These are phyloP conservation scores for Heterotis niloticus DNA, from an alignment of 2,113 vertebrate species.

Conservation along the genomic window DNA sequence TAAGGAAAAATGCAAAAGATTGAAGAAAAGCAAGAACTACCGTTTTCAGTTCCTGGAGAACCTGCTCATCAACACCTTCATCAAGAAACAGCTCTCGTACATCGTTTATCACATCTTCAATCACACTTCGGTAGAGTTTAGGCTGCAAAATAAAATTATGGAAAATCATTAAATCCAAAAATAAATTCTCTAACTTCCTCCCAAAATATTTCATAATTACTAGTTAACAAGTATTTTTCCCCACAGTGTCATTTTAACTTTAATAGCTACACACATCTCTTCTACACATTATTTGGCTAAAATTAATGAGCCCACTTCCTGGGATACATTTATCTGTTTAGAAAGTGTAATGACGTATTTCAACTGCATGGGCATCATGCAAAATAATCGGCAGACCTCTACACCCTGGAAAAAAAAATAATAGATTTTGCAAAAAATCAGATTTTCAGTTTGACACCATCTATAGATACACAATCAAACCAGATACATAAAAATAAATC, in stretches of 20 bases:
- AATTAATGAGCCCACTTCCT: too few relatives aligned
- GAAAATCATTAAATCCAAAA: background rate
- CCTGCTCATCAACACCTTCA: conserved; percentile 96
- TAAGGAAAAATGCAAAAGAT: background rate
- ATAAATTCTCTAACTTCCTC: too few relatives aligned
- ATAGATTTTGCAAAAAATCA: too few relatives aligned
- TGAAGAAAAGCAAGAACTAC: conserved; percentile 52
- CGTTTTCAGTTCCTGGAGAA: conserved; percentile 93
- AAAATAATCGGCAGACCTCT: background rate
- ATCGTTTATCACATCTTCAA: conserved; percentile 97
- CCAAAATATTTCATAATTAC: too few relatives aligned
- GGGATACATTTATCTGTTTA: too few relatives aligned
- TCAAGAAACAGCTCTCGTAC: conserved; percentile 96
- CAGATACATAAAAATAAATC: background rate
- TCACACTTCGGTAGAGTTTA: conserved; percentile 93
- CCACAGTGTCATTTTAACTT: background rate
- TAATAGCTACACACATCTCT: background rate
- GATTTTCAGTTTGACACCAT: too few relatives aligned
- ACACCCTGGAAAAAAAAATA: background rate
- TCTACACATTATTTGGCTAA: background rate
- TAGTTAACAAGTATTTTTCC: too few relatives aligned
- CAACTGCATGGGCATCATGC: background rate
- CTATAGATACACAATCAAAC: too few relatives aligned
- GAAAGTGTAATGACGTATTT: too few relatives aligned
- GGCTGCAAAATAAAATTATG: conserved; percentile 64